These are phyloP conservation scores for Indicator maculatus DNA, from an alignment of 2,113 vertebrate genomes.

Conservation along the genomic window DNA sequence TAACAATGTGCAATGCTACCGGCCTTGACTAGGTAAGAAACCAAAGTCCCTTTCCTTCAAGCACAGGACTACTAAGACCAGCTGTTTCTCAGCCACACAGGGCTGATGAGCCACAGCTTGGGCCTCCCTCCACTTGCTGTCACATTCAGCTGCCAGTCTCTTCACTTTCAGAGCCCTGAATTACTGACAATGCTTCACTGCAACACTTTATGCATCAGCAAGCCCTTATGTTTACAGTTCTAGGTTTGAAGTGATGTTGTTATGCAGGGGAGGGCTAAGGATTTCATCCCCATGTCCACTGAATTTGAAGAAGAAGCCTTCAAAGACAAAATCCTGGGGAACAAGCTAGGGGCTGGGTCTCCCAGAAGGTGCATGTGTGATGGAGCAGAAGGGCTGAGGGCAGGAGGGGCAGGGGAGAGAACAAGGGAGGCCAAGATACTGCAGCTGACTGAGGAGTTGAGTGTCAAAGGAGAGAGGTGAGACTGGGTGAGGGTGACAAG, in stretches of 20 bases:
- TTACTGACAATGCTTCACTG: not conserved
- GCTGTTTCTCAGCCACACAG: not conserved
- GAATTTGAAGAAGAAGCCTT: not conserved
- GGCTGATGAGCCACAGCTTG: not conserved
- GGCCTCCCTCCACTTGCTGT: not conserved
- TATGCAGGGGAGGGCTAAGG: not conserved
- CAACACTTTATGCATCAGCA: conserved; percentile 60
- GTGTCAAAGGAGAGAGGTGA: not conserved
- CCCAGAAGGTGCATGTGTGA: not conserved
- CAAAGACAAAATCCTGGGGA: not conserved
- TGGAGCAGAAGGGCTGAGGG: not conserved
- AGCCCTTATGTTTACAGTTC: conserved; percentile 39
- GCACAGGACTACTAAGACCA: not conserved
- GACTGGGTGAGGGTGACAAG: fast-evolving
- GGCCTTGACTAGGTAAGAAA: not conserved
- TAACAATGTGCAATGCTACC: not conserved
- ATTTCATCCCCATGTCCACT: not conserved
- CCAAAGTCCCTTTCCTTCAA: not conserved
- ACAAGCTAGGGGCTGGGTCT: not conserved
- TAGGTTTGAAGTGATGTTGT: not conserved
- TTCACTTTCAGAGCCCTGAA: not conserved
- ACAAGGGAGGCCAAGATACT: not conserved
- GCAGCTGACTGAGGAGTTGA: not conserved
- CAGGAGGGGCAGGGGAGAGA: not conserved
- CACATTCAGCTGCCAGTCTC: not conserved